Base-by-base conservation (phyloP, 2,888 invertebrate genomes). In the Tigriopus californicus region DNA sequence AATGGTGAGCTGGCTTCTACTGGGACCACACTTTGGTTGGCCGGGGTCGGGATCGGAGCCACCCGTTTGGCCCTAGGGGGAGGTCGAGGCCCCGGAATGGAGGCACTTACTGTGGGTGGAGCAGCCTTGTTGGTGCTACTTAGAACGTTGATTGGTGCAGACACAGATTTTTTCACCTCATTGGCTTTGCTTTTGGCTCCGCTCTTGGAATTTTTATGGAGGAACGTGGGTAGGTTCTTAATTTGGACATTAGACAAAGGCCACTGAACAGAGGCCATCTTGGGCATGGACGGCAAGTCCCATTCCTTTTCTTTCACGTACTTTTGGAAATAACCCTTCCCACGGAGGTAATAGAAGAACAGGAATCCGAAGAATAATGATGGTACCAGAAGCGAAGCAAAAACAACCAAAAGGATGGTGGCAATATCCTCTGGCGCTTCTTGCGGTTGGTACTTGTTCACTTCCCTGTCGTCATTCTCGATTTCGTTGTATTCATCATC, bases 341-440 rank as follows among this genome's bases (percentile, higher is more conserved):
- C 63, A 41, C 66, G 62, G 63, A 67, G 67, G 61, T 67, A 67
- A 65, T 67, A 68, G 3, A 66, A 64, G 25, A 68, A 60, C 12
- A 67, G 61, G 42, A 64, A 62, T 8, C 64, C 62, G 54, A 67
- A 64, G 12, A 65, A 63, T 10, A 67, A 53, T 25, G 65, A 63
- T 46, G 67, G 64, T 20, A 67, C 63, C 61, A 67, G 62, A 42
- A 68, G 65, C 10, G 67, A 64, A 49, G 67, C 65, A 33, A 33
- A 33, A 33, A 33, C 33, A 33, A 33, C 33, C 20, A 67, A 61
- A 3, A 66, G 66, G 63, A 68, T 66, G 61, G 67, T 63, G 56
- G 61, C 59, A 20, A 63, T 63, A 13, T 61, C 58, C 44, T 64
- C 66, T 64, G 25, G 65, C 64, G 64, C 66, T 62, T 49, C 40